phyloP scores from a whole-genome alignment of 2,113 vertebrate genomes.

The Salvelinus fontinalis region DNA sequence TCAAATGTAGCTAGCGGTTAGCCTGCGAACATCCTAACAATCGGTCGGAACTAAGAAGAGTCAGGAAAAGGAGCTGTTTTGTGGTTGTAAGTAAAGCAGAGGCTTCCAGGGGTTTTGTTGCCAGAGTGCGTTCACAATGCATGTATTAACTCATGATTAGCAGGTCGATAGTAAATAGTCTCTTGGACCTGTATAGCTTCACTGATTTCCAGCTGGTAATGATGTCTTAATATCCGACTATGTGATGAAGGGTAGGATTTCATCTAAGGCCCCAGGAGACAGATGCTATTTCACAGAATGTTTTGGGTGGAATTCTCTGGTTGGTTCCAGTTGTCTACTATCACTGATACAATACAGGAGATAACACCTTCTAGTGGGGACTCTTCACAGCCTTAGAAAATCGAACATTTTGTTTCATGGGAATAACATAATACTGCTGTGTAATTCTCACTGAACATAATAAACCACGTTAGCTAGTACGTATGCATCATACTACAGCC shows the following conservation, averaged over 20 bases:
- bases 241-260: background rate
- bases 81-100: background rate
- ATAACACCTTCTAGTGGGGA: too few relatives aligned
- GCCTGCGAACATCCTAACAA: background rate
- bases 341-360: too few relatives aligned
- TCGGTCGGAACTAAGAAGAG: background rate
- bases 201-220: background rate
- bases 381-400: too few relatives aligned
- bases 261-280: background rate
- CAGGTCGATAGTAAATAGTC: background rate
- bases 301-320: background rate
- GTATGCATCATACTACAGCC: too few relatives aligned
- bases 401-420: too few relatives aligned
- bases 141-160: background rate
- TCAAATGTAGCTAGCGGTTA: background rate
- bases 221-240: background rate
- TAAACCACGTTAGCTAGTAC: too few relatives aligned
- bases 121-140: background rate
- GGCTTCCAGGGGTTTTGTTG: background rate
- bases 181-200: background rate
- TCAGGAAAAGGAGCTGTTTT: background rate
- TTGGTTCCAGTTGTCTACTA: too few relatives aligned
- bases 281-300: background rate
- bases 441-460: too few relatives aligned
- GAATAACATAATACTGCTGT: too few relatives aligned